Percentiles rank a stretch among this genome's conserved stretches.
Conservation (phyloP, 2,113 vertebrate genomes). For the Cyprinus carpio region DNA sequence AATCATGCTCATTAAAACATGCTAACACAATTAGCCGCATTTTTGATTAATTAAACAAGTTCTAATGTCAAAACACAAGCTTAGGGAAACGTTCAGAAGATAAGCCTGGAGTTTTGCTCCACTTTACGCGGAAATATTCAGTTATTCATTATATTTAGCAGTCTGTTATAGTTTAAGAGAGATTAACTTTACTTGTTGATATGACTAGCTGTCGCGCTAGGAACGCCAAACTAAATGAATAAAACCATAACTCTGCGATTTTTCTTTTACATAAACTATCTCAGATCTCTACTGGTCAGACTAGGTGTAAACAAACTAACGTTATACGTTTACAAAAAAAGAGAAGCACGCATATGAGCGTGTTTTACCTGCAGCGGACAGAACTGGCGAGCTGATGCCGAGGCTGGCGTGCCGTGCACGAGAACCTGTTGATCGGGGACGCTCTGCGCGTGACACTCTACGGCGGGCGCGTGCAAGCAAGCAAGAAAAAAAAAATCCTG, state of each 20-base stretch:
- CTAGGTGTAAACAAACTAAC: not conserved
- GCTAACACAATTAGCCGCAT: not conserved
- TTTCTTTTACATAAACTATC: not conserved
- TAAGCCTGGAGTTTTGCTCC: not conserved
- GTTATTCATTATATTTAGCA: not conserved
- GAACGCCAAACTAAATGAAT: not conserved
- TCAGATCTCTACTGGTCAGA: not conserved
- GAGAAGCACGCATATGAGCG: not conserved
- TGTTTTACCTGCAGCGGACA: not conserved
- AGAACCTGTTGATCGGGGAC: not conserved
- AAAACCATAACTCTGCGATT: not conserved
- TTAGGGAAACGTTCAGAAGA: not conserved
- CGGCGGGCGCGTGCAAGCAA: not conserved
- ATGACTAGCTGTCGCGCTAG: not conserved
- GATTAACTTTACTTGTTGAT: not conserved
- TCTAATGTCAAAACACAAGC: not conserved
- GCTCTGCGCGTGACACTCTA: not conserved
- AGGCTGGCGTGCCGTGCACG: not conserved
- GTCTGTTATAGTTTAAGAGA: not conserved
- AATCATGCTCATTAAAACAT: not conserved
- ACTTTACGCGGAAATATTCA: not conserved
- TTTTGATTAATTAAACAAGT: not conserved
- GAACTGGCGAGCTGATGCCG: not conserved
- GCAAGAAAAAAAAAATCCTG: no score
- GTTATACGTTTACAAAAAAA: not conserved